Conservation (phyloP, 2,888 invertebrate genomes). For the Drosophila ezoana region DNA sequence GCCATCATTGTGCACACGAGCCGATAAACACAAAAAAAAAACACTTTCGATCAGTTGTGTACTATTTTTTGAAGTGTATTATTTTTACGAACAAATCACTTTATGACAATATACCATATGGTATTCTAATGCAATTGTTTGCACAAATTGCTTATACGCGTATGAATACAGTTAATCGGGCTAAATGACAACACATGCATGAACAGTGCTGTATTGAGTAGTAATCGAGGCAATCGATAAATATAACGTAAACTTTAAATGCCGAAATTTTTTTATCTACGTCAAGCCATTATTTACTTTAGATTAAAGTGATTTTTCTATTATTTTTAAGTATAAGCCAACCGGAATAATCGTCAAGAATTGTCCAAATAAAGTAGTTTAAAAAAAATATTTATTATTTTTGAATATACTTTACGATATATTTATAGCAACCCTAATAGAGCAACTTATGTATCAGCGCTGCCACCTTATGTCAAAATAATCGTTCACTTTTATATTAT, state of each 20-base stretch:
- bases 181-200: slow-evolving; percentile 59
- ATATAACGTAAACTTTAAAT: not conserved
- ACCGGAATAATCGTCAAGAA: no score
- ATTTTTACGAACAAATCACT: not conserved
- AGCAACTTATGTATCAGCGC: not conserved
- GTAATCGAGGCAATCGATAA: slow-evolving; percentile 18
- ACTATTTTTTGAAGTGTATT: slow-evolving; percentile 7
- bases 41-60: not conserved
- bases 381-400: not conserved
- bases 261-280: not conserved
- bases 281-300: not conserved
- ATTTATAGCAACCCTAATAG: slow-evolving; percentile 3
- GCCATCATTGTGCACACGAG: slow-evolving; percentile 53
- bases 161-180: slow-evolving; percentile 32
- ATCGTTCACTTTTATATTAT: not conserved
- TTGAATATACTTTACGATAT: not conserved
- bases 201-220: slow-evolving; percentile 21
- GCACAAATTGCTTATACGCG: slow-evolving; percentile 51
- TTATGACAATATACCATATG: slow-evolving; percentile 9
- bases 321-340: no score
- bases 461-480: slow-evolving; percentile 11
- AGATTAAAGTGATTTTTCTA: no score
- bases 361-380: not conserved
- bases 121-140: slow-evolving; percentile 34
- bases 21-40: slow-evolving; percentile 27